phyloP scores from a whole-genome alignment of 2,797 vertebrate genomes.

The Hyperoplus lanceolatus region DNA sequence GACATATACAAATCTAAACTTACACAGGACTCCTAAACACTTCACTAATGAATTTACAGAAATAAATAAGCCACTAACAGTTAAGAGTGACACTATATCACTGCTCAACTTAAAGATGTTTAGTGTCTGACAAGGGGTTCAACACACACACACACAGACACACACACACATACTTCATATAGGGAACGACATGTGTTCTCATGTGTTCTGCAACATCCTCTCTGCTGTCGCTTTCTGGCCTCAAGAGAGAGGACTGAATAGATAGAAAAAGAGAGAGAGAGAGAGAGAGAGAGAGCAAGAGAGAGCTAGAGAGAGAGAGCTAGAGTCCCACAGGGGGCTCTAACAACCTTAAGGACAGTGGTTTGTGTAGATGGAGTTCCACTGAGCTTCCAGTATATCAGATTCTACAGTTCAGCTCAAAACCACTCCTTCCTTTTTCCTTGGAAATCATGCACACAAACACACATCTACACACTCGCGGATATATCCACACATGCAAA shows the following conservation, averaged over 20 bases:
- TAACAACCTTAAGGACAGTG: conserved; percentile 76
- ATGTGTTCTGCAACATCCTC: conserved; percentile 72
- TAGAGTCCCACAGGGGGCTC: conserved; percentile 71
- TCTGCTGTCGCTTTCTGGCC: conserved; percentile 66
- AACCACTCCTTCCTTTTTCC: conserved; percentile 65
- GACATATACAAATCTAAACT: conserved; percentile 15
- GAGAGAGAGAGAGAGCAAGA: neutral
- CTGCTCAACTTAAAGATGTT: conserved; percentile 1
- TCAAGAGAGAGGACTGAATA: conserved; percentile 67
- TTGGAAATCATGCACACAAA: conserved; percentile 62
- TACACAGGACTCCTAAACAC: conserved; percentile 24
- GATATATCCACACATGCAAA: no score
- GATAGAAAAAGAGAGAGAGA: conserved; percentile 23
- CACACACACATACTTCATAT: conserved; percentile 28
- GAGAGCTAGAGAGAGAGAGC: conserved; percentile 1
- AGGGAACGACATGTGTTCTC: conserved; percentile 59
- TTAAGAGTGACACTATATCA: conserved; percentile 22
- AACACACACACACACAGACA: conserved; percentile 20
- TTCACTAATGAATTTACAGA: conserved; percentile 13
- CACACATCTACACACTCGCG: conserved; percentile 31
- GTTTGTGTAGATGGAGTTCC: conserved; percentile 71
- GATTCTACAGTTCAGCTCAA: conserved; percentile 64
- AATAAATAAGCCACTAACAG: conserved; percentile 17
- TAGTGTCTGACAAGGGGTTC: conserved; percentile 12
- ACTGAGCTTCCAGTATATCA: conserved; percentile 68